A percentile compares a stretch with the other conserved stretches of the same genome.
phyloP scores from a whole-genome alignment of 2,888 invertebrate genomes.

The Dascillus cervinus region DNA sequence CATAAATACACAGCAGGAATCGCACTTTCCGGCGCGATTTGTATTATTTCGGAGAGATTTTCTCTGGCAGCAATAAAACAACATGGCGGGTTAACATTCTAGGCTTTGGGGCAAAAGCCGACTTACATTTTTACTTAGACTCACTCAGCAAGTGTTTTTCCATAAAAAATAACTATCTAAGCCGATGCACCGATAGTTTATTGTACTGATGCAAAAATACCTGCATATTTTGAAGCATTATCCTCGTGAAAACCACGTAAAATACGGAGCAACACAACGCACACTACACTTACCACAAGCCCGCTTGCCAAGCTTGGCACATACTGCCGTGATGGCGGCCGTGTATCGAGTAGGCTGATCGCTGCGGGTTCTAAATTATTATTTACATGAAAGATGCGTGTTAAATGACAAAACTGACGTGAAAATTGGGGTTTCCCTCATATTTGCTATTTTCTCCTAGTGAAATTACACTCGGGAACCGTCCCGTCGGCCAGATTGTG shows the following conservation, averaged over 20 bases:
- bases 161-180: constrained; percentile 10
- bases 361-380: constrained; percentile 14
- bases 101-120: constrained; percentile 39
- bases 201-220: constrained; percentile 30
- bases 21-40: constrained; percentile 23
- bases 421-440: constrained; percentile 19
- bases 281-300: constrained; percentile 44
- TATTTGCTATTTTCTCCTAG: constrained; percentile 11
- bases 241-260: constrained; percentile 43
- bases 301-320: constrained; percentile 42
- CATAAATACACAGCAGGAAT: constrained; percentile 37
- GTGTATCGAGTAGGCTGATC: constrained; percentile 15
- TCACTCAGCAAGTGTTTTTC: constrained; percentile 11
- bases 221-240: constrained; percentile 41
- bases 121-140: constrained; percentile 31
- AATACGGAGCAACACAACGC: constrained; percentile 43
- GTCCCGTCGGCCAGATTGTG: constrained; percentile 8
- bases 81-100: constrained; percentile 59
- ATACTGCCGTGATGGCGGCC: constrained; percentile 40
- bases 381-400: constrained; percentile 13
- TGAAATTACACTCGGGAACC: constrained; percentile 5
- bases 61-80: constrained; percentile 56
- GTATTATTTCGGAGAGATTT: constrained; percentile 26
- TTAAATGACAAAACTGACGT: constrained; percentile 24
- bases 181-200: constrained; percentile 7